Conservation (phyloP, 2,797 vertebrate genomes). For the Syngnathus rostellatus region DNA sequence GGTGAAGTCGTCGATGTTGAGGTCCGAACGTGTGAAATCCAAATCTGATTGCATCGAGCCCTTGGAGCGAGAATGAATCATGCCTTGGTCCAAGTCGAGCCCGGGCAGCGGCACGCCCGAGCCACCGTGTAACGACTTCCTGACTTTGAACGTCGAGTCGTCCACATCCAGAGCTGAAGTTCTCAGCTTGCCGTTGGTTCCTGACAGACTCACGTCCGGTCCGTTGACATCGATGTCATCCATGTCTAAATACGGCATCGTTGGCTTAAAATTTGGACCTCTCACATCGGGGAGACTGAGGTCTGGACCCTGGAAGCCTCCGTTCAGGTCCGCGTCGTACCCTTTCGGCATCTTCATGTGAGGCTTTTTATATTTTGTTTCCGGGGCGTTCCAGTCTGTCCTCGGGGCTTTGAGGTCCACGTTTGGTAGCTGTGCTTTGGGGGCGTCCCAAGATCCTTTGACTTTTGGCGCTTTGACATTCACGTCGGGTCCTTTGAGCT, state of each 20-base stretch:
- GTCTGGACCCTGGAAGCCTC: constrained; percentile 29
- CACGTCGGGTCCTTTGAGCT: constrained; percentile 40
- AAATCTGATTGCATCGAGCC: constrained; percentile 20
- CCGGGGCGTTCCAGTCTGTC: constrained; percentile 34
- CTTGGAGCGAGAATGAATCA: constrained; percentile 7
- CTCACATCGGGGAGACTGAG: constrained; percentile 31
- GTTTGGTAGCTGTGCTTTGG: constrained; percentile 30
- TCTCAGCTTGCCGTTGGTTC: constrained; percentile 24
- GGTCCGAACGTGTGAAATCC: constrained; percentile 42
- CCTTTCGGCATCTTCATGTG: constrained; percentile 46
- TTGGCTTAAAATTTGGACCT: constrained; percentile 36
- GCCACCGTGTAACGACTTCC: constrained; percentile 17
- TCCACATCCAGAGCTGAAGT: constrained; percentile 39
- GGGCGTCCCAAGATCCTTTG: constrained; percentile 29
- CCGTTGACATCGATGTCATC: constrained; percentile 27
- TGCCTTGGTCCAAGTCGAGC: constrained; percentile 42
- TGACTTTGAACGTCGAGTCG: constrained; percentile 27
- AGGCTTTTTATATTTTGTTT: constrained; percentile 43
- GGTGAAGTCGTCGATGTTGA: constrained; percentile 62
- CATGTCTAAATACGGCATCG: constrained; percentile 20
- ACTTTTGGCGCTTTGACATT: constrained; percentile 46
- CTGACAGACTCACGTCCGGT: constrained; percentile 17
- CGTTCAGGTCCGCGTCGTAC: constrained; percentile 31
- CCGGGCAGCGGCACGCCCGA: constrained; percentile 33
- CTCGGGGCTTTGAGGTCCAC: constrained; percentile 35